phyloP scores from a whole-genome alignment of 53 echinoderm and acorn worm genomes.

The Crossaster papposus region DNA sequence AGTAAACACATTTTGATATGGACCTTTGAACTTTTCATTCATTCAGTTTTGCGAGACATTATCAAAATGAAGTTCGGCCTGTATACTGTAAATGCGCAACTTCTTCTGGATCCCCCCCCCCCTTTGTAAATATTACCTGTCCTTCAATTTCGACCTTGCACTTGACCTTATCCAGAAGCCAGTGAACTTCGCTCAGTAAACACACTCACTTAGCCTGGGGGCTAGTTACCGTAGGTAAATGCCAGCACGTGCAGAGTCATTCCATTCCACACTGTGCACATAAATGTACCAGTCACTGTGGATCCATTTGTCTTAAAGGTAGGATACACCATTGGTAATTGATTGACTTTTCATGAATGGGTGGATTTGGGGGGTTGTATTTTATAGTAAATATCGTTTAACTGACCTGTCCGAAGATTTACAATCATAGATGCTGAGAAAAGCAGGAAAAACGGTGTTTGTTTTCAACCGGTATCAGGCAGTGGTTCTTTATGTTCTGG shows the following conservation, averaged over 20 bases:
- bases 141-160: constrained; percentile 10
- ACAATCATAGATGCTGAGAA: no score
- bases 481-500: no score
- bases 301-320: not conserved
- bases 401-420: no score
- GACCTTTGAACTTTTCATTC: not conserved
- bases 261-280: not conserved
- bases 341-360: no score
- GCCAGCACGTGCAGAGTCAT: not conserved
- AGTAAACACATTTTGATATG: no score
- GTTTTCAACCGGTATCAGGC: no score
- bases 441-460: no score
- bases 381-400: no score
- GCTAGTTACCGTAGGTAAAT: not conserved
- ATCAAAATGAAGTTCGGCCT: not conserved
- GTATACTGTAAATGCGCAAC: not conserved
- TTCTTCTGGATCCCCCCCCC: not conserved
- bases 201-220: not conserved
- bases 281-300: not conserved
- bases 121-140: constrained; percentile 4
- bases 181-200: constrained; percentile 37
- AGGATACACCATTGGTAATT: no score
- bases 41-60: constrained; percentile 4
- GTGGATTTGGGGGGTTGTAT: no score
- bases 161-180: constrained; percentile 34